Conservation (phyloP, 2,888 invertebrate genomes). For the Gymnosoma rotundatum region DNA sequence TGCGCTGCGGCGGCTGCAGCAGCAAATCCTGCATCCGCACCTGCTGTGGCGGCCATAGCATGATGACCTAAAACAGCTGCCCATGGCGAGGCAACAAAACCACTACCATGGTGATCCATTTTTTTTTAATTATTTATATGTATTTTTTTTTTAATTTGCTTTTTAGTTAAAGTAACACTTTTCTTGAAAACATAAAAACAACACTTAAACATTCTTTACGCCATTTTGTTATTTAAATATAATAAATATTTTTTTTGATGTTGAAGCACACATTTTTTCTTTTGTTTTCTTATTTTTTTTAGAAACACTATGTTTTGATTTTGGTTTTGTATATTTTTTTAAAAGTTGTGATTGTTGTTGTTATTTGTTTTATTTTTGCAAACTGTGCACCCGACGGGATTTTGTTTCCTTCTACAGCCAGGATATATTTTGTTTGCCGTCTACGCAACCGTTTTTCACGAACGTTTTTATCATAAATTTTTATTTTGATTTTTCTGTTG, state of each 20-base stretch:
- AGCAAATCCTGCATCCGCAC: slow-evolving; percentile 80
- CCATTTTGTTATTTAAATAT: slow-evolving; percentile 34
- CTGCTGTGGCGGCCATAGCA: slow-evolving; percentile 79
- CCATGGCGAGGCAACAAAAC: slow-evolving; percentile 90
- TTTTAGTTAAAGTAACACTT: slow-evolving; percentile 33
- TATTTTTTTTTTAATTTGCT: slow-evolving; percentile 15
- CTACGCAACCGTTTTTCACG: slow-evolving; percentile 70
- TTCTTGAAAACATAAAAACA: neutral
- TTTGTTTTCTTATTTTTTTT: neutral
- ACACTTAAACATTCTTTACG: slow-evolving; percentile 5
- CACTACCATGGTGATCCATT: slow-evolving; percentile 91
- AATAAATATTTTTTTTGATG: neutral
- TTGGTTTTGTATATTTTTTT: neutral
- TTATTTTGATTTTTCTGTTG: slow-evolving; percentile 54
- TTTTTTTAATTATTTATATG: slow-evolving; percentile 2
- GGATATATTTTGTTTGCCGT: slow-evolving; percentile 64
- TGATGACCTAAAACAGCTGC: slow-evolving; percentile 87
- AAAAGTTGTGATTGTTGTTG: neutral
- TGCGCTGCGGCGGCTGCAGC: slow-evolving; percentile 82
- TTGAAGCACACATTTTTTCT: slow-evolving; percentile 13
- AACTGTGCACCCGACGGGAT: slow-evolving; percentile 64
- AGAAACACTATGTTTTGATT: slow-evolving; percentile 2
- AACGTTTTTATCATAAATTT: slow-evolving; percentile 72
- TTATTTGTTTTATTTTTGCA: slow-evolving; percentile 38
- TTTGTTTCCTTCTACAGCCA: slow-evolving; percentile 53